A percentile compares a stretch with the other conserved stretches of the same genome.
Conservation (phyloP, 1,140 invertebrate species). For the Colletes gigas region DNA sequence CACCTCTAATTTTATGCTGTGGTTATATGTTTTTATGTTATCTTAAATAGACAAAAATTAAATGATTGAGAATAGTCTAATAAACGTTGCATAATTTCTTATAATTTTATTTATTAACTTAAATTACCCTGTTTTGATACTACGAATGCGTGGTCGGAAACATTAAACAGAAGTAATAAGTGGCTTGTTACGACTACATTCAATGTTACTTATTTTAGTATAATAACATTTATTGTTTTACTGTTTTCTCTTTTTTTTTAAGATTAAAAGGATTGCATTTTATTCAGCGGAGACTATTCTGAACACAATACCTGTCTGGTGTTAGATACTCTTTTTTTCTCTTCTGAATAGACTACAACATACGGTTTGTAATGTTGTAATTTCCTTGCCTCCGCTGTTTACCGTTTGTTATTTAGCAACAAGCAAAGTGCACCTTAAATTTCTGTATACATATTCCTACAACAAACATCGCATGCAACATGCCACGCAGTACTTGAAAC, state of each 20-base stretch:
- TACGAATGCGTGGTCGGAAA: no score
- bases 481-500: not conserved
- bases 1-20: no score
- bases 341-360: conserved; percentile 10
- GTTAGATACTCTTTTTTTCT: not conserved
- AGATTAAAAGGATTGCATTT: not conserved
- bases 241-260: not conserved
- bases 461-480: conserved; percentile 23
- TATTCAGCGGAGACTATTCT: not conserved
- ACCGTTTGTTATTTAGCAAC: conserved; percentile 20
- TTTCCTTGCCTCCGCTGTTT: conserved; percentile 31
- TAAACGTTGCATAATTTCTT: no score
- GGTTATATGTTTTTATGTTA: no score
- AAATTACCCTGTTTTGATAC: no score
- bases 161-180: no score
- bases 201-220: no score
- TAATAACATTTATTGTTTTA: no score
- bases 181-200: no score
- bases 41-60: no score
- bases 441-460: conserved; percentile 15
- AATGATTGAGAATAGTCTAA: no score
- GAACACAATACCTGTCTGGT: not conserved
- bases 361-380: conserved; percentile 19
- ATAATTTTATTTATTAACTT: no score
- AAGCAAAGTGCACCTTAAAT: conserved; percentile 31